Conservation (phyloP, 2,888 invertebrate genomes). For the Bedellia somnulentella region DNA sequence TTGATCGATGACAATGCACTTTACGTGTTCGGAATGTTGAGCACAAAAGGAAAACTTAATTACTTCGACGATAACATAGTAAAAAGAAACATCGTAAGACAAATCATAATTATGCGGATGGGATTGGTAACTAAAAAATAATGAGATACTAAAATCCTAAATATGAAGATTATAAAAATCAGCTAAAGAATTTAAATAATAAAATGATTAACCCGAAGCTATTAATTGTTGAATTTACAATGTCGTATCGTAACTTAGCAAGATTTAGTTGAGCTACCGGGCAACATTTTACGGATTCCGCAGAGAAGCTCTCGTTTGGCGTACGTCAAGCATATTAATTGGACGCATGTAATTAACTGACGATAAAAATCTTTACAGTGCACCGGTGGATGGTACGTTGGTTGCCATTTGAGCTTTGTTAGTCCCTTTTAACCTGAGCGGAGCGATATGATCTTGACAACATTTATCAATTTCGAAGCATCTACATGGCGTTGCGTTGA, state of each 20-base stretch:
- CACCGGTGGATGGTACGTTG: no score
- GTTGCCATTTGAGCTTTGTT: no score
- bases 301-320: slow-evolving; percentile 8
- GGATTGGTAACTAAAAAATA: no score
- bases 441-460: background rate
- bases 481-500: background rate
- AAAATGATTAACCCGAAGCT: no score
- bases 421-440: no score
- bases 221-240: no score
- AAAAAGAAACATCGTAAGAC: slow-evolving; percentile 25
- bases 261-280: background rate
- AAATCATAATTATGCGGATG: slow-evolving; percentile 22
- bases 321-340: slow-evolving; percentile 21
- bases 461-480: background rate
- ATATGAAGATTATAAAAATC: no score
- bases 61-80: slow-evolving; percentile 44
- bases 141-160: no score
- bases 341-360: slow-evolving; percentile 10
- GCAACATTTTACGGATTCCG: slow-evolving; percentile 7
- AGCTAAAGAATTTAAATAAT: no score
- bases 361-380: no score
- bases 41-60: slow-evolving; percentile 50
- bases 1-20: slow-evolving; percentile 45
- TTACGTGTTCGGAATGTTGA: no score
- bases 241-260: no score